Base-by-base conservation (phyloP, 2,113 vertebrate genomes). In the Ursus arctos region DNA sequence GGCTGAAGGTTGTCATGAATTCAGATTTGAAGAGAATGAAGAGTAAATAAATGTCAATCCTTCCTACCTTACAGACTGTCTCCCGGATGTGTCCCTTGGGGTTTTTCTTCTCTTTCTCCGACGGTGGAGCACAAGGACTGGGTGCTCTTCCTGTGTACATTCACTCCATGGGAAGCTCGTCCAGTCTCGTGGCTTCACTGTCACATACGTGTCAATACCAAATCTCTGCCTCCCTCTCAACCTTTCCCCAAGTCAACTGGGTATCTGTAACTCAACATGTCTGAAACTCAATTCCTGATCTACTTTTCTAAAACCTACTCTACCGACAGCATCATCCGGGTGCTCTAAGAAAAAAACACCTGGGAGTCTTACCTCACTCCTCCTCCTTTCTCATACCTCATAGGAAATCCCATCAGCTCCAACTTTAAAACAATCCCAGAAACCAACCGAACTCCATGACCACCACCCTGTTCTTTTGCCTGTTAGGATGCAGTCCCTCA, bases 1-100 rank as follows among this genome's bases (percentile, higher is more conserved):
- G 24, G 77, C 87, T n/a, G 16, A 51, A 47, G 21, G 13, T 40
- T 6, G 19, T n/a, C 95, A 22, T 10, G 19, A 86, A 67, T 31
- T 19, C 59, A 15, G 24, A 16, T 67, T 28, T 51, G 40, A 87
- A 82, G 22, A 51, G 5, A 67, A 51, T 1, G 4, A 69, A 49
- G 51, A 40, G 63, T 1, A 40, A 61, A 72, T 0, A 21, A 36
- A 51, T 4, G 4, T 28, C 33, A 26, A 0, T 26, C 51, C 67
- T 33, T 2, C 57, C 61, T 13, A 6, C 47, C 14, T 69, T 36
- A 4, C 1, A 2, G 4, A 31, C 15, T 6, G 3, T n/a, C 0
- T 3, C 51, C 31, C n/a, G 47, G 49, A 77, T 49, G 13, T 11
- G 31, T 8, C 21, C 65, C 21, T 22, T 1, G 7, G 1, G 4